Percentiles rank a stretch among this genome's conserved stretches.
Conservation (phyloP, 2,888 invertebrate genomes). For the Meiosimyza decipiens region DNA sequence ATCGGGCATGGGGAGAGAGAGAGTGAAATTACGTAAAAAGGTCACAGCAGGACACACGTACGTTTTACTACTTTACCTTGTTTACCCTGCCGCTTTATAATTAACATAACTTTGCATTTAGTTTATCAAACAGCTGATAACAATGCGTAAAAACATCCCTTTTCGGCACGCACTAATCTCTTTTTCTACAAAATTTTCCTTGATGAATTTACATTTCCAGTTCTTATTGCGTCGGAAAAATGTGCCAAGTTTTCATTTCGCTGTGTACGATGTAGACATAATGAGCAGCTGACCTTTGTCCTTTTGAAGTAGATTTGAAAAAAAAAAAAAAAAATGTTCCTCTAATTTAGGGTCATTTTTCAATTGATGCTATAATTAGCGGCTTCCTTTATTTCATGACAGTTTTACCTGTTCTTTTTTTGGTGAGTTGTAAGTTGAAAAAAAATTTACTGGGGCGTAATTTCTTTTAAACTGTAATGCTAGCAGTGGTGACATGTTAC, state of each 20-base stretch:
- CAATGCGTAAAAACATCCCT: conserved; percentile 31
- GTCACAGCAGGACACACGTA: no score
- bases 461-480: no score
- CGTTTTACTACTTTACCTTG: background rate
- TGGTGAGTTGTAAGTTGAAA: no score
- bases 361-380: conserved; percentile 22
- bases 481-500: no score
- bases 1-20: no score
- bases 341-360: conserved; percentile 4
- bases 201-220: conserved; percentile 1
- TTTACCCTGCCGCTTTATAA: conserved; percentile 7
- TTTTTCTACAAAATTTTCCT: background rate
- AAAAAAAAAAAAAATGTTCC: background rate
- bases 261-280: background rate
- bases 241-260: background rate
- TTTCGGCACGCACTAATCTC: conserved; percentile 17
- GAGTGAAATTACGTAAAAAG: no score
- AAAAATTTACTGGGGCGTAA: no score
- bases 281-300: conserved; percentile 29
- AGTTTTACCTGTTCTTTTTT: conserved; percentile 1
- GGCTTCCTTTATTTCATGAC: background rate
- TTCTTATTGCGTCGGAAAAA: no score
- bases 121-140: conserved; percentile 33
- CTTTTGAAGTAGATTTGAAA: background rate
- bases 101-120: conserved; percentile 33